These are phyloP conservation scores for Spinibarbus caldwelli DNA, from an alignment of 2,797 vertebrate species.

Conservation along the genomic window DNA sequence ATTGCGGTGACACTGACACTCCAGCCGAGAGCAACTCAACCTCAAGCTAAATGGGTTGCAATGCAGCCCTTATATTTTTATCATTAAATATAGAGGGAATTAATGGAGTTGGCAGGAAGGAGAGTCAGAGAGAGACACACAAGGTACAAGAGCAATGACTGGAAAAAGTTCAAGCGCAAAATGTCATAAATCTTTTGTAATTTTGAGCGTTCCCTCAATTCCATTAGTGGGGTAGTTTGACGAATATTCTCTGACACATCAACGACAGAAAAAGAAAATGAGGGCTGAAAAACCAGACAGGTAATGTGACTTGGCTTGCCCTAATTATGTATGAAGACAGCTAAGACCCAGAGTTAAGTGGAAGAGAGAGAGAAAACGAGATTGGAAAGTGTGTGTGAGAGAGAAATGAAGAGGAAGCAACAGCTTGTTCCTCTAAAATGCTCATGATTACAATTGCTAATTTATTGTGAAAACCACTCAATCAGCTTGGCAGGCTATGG, in stretches of 20 bases:
- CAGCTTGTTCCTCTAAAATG: conserved; percentile 46
- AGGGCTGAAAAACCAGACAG: conserved; percentile 46
- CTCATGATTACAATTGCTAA: conserved; percentile 63
- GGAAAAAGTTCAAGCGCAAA: conserved; percentile 18
- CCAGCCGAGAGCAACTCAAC: background rate
- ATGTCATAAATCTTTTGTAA: conserved; percentile 49
- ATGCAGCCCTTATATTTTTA: background rate
- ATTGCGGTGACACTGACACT: background rate
- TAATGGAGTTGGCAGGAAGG: background rate
- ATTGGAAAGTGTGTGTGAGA: conserved; percentile 53
- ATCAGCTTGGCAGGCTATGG: conserved; percentile 51
- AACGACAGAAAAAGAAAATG: conserved; percentile 42
- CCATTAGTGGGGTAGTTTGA: conserved; percentile 42
- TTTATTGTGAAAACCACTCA: conserved; percentile 53
- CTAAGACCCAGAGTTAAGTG: conserved; percentile 49
- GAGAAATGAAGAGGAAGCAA: conserved; percentile 54
- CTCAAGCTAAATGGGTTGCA: background rate
- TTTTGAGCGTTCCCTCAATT: conserved; percentile 32
- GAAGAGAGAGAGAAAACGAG: conserved; percentile 52
- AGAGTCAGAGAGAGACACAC: background rate
- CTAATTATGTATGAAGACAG: conserved; percentile 50
- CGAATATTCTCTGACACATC: conserved; percentile 43
- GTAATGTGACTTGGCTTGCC: conserved; percentile 50
- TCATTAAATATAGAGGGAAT: conserved; percentile 20
- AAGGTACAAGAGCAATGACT: background rate